Evolutionary conservation across 2,888 invertebrate species (phyloP).

Genomic region (Meganola albula): DNA sequence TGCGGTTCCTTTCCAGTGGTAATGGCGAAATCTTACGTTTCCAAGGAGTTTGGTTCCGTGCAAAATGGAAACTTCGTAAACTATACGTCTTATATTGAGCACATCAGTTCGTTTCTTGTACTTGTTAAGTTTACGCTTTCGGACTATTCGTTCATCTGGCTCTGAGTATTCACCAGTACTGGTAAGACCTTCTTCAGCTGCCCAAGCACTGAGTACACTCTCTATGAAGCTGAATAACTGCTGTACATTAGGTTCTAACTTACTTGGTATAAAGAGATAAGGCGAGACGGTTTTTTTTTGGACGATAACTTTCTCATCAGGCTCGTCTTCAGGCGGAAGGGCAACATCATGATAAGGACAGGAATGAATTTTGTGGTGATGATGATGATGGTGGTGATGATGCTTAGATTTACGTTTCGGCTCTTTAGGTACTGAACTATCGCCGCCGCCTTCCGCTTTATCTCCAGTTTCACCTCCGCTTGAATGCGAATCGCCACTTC

Average conservation of each 20-base stretch:
- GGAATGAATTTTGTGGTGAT: constrained; percentile 63
- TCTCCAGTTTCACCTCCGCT: constrained; percentile 68
- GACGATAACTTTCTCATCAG: constrained; percentile 50
- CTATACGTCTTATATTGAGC: constrained; percentile 82
- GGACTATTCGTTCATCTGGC: constrained; percentile 82
- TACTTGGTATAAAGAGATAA: constrained; percentile 71
- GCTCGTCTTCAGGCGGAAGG: constrained; percentile 56
- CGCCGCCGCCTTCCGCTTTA: constrained; percentile 52
- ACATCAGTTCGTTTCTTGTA: constrained; percentile 81
- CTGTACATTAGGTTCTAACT: constrained; percentile 86
- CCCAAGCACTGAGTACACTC: constrained; percentile 87
- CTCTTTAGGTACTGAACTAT: constrained; percentile 42
- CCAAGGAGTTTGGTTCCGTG: constrained; percentile 82
- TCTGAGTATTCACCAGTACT: constrained; percentile 86
- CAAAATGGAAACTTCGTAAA: constrained; percentile 83
- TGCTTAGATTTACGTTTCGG: constrained; percentile 55
- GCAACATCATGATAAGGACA: constrained; percentile 67
- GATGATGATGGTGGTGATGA: constrained; percentile 66
- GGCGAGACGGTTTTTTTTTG: constrained; percentile 72
- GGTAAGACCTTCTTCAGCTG: constrained; percentile 83
- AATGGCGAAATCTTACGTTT: constrained; percentile 84
- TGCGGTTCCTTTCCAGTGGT: constrained; percentile 90
- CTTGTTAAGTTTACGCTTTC: constrained; percentile 78
- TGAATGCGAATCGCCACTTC: constrained; percentile 69
- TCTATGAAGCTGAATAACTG: constrained; percentile 90